Conservation (phyloP, 2,797 vertebrate genomes). For the Nyctalus aviator region DNA sequence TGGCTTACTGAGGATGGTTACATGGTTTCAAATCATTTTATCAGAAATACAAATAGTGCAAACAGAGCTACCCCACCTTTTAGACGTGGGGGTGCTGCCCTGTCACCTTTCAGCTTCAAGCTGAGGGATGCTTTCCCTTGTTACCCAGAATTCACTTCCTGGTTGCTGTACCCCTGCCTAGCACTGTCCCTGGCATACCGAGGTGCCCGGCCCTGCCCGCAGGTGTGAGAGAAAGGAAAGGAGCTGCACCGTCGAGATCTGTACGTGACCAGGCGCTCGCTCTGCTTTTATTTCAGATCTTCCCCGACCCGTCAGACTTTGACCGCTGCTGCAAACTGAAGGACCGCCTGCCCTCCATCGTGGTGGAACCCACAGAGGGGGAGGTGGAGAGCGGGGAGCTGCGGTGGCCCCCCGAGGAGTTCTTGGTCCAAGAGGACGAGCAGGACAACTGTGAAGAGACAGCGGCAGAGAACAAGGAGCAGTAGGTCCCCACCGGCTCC, state of each 20-base stretch:
- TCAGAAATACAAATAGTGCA: neutral
- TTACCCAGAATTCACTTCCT: neutral
- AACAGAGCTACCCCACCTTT: neutral
- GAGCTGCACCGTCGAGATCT: neutral
- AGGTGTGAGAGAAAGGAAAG: accelerated
- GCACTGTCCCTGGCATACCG: neutral
- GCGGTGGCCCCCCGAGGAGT: conserved; percentile 98
- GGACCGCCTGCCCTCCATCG: conserved; percentile 97
- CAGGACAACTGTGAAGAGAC: conserved; percentile 90
- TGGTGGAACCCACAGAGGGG: conserved; percentile 97
- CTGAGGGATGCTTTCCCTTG: neutral
- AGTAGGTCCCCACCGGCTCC: conserved; percentile 83
- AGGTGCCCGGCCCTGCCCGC: accelerated
- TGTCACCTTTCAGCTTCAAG: neutral
- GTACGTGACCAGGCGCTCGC: conserved; percentile 54
- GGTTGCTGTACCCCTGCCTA: neutral
- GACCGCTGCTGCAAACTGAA: conserved; percentile 98
- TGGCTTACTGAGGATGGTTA: neutral
- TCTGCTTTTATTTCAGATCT: conserved; percentile 91
- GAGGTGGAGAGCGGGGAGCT: conserved; percentile 99
- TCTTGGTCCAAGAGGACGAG: conserved; percentile 92
- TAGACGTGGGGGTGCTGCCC: neutral
- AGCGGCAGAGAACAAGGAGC: conserved; percentile 88
- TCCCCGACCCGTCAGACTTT: conserved; percentile 97
- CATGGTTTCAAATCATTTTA: neutral